These are phyloP conservation scores for Dioctria linearis DNA, from an alignment of 2,888 invertebrate species.

Conservation along the genomic window DNA sequence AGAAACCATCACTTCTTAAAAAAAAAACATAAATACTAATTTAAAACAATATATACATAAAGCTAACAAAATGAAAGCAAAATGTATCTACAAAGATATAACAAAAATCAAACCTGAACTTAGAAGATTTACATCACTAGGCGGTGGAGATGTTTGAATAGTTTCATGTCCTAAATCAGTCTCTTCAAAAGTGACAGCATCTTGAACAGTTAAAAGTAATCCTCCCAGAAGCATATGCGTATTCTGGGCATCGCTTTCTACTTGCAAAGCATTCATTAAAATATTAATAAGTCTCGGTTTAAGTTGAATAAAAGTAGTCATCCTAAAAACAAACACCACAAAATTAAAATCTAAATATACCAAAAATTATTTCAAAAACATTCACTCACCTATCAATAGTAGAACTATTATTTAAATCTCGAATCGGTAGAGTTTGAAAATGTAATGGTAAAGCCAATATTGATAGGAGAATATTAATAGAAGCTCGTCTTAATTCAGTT, in stretches of 20 bases:
- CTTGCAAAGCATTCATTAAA: constrained; percentile 85
- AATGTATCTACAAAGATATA: constrained; percentile 11
- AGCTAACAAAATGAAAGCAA: constrained; percentile 54
- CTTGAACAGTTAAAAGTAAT: constrained; percentile 83
- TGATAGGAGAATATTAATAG: constrained; percentile 92
- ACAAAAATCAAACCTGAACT: constrained; percentile 76
- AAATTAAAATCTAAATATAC: constrained; percentile 61
- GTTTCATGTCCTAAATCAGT: constrained; percentile 76
- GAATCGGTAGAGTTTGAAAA: constrained; percentile 84
- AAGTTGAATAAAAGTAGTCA: constrained; percentile 78
- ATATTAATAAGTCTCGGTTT: constrained; percentile 85
- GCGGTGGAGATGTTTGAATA: constrained; percentile 71
- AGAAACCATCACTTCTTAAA: background rate
- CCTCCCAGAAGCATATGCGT: constrained; percentile 90
- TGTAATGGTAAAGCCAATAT: constrained; percentile 94
- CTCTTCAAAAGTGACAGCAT: constrained; percentile 83
- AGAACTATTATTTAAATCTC: constrained; percentile 77
- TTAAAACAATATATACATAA: constrained; percentile 52
- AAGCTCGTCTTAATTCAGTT: constrained; percentile 88
- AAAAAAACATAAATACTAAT: background rate
- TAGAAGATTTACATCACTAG: constrained; percentile 74
- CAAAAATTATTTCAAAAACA: background rate
- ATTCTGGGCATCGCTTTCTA: constrained; percentile 88
- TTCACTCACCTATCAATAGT: constrained; percentile 70
- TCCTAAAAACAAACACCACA: constrained; percentile 62